These are phyloP conservation scores for Aphaenogaster ashmeadi DNA, from an alignment of 1,140 invertebrate species.

Conservation along the genomic window DNA sequence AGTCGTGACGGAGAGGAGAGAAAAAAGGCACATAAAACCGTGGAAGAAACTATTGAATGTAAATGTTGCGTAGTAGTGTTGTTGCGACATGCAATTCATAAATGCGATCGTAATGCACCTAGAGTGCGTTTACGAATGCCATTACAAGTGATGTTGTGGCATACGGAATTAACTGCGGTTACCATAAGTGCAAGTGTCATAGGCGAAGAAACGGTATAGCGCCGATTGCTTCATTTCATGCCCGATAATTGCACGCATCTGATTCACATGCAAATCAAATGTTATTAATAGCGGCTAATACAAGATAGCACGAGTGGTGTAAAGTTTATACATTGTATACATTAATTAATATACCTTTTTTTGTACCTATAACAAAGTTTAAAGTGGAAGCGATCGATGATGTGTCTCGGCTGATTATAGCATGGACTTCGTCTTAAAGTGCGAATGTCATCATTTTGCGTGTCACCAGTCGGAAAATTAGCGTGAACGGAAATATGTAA, in stretches of 20 bases:
- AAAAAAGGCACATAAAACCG: constrained; percentile 7
- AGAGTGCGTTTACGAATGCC: constrained; percentile 49
- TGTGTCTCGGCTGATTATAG: background rate
- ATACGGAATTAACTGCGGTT: constrained; percentile 57
- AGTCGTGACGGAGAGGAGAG: background rate
- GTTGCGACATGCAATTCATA: constrained; percentile 32
- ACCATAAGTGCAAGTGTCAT: constrained; percentile 56
- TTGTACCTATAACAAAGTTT: background rate
- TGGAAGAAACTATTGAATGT: constrained; percentile 44
- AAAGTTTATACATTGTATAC: background rate
- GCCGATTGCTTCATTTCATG: constrained; percentile 55
- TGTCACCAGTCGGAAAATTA: background rate
- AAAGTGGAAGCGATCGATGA: background rate
- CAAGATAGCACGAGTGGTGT: background rate
- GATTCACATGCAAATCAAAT: background rate
- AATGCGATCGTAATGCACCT: constrained; percentile 40
- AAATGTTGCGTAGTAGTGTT: constrained; percentile 45
- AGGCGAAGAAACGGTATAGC: constrained; percentile 33
- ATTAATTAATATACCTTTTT: background rate
- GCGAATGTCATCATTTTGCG: background rate
- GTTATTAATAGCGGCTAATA: constrained; percentile 24
- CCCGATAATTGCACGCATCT: constrained; percentile 15
- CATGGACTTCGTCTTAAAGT: background rate
- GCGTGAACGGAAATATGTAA: background rate
- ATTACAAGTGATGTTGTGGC: constrained; percentile 50